A percentile compares a stretch with the other conserved stretches of the same genome.
Evolutionary conservation across 2,113 vertebrate species (phyloP).

Genomic region (Melanotaenia duboulayi): DNA sequence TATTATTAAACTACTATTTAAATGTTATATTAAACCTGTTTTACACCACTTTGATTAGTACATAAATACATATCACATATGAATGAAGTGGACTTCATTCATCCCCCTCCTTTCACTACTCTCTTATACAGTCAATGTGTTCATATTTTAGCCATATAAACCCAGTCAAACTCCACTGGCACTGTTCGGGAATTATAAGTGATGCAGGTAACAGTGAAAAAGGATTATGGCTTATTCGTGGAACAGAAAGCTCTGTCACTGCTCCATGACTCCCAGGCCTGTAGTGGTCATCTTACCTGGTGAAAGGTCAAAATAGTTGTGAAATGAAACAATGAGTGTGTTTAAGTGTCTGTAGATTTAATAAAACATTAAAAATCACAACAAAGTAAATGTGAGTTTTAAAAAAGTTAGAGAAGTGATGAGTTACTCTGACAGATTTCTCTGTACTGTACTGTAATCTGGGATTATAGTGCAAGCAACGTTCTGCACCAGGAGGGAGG

Average conservation of each 20-base stretch:
- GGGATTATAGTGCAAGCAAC: constrained; percentile 66
- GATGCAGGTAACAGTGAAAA: constrained; percentile 16
- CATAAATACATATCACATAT: too few species aligned
- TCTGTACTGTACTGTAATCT: constrained; percentile 64
- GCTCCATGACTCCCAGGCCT: background rate
- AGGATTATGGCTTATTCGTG: constrained; percentile 40
- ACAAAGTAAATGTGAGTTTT: background rate
- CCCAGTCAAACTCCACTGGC: constrained; percentile 16
- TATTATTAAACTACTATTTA: too few species aligned
- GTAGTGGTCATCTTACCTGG: too few species aligned
- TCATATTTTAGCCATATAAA: constrained; percentile 54
- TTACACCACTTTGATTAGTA: too few species aligned
- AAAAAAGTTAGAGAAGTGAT: background rate
- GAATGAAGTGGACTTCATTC: background rate
- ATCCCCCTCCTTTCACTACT: background rate
- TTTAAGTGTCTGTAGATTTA: background rate
- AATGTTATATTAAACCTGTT: too few species aligned
- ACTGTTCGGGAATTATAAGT: constrained; percentile 2
- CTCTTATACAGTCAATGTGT: background rate
- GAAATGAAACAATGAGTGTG: too few species aligned
- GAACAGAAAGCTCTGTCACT: background rate
- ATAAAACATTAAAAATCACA: too few species aligned
- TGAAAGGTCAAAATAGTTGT: too few species aligned
- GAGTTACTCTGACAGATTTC: background rate
- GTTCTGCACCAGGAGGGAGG: constrained; percentile 31